Evolutionary conservation across 2,797 vertebrate genomes (phyloP), one percentile per base, ranked within the genome.

Genomic region (Etheostoma perlongum): DNA sequence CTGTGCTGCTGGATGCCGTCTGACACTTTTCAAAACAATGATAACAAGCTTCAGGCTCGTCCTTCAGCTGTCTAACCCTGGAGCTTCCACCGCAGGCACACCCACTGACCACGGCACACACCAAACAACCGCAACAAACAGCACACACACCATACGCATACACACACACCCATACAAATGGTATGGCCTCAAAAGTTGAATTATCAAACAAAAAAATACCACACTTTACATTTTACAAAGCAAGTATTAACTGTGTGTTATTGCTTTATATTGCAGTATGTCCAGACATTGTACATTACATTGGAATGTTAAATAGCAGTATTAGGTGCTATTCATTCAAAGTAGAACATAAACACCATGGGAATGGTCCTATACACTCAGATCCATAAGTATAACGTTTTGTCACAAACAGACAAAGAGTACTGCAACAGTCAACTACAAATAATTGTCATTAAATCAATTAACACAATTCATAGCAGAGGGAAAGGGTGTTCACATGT

Each of bases 1-100:
- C 82, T 85, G 85, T 83, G 88, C 89, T 74, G 90, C 91, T 94
- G 89, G 89, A 90, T 82, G 83, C 88, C 63, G 93, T 95, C 95
- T 94, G 93, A 94, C 94, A 95, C 93, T 84, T 94, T 91, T 95
- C 94, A 94, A 91, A 95, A 93, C 92, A 95, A 83, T 48, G 94
- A 95, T 94, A 95, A 92, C 91, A 87, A 92, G 86, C 85, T 89
- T 75, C 78, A 67, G 88, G 78, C 87, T 92, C 52, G 88, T 92
- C 91, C 91, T 93, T 93, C 93, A 92, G 82, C 85, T 88, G 81
- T 91, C 84, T 78, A 72, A 68, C 72, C 85, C 81, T 62, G 70
- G 62, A 88, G 86, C 90, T 87, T 82, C 80, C 87, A 82, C 81
- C 42, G 68, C 77, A 78, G 84, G 63, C 83, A 71, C 75, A 75